These are phyloP conservation scores for Lydus trimaculatus DNA, from an alignment of 2,888 invertebrate species.

Conservation along the genomic window DNA sequence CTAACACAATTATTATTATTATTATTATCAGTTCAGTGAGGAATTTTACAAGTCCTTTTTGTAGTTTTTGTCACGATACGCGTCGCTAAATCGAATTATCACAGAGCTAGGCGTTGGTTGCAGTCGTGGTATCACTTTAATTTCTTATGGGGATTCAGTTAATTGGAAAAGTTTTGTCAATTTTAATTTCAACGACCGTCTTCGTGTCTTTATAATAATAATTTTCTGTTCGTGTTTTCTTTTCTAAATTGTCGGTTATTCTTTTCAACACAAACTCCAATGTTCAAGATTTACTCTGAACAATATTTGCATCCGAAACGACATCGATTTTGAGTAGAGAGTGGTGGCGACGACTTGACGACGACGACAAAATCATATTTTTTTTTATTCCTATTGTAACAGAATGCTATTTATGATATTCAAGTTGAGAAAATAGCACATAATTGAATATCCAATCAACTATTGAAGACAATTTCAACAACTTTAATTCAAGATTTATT, in stretches of 20 bases:
- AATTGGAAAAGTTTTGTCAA: conserved; percentile 53
- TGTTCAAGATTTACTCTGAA: not conserved
- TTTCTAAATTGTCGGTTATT: conserved; percentile 16
- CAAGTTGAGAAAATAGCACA: not conserved
- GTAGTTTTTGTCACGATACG: conserved; percentile 40
- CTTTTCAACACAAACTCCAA: not conserved
- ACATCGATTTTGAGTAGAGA: not conserved
- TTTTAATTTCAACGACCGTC: conserved; percentile 44
- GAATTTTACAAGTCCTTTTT: conserved; percentile 35
- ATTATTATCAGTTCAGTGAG: conserved; percentile 5
- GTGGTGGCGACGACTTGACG: not conserved
- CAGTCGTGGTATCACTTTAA: conserved; percentile 45
- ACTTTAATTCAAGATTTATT: not conserved
- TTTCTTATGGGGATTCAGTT: conserved; percentile 53
- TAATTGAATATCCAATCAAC: not conserved
- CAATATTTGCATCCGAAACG: conserved; percentile 1
- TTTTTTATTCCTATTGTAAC: not conserved
- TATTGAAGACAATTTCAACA: not conserved
- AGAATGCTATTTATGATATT: not conserved
- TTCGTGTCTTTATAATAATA: conserved; percentile 28
- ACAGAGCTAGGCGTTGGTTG: conserved; percentile 24
- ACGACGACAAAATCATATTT: not conserved
- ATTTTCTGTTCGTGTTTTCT: conserved; percentile 21
- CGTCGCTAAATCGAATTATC: conserved; percentile 50
- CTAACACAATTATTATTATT: not conserved